These are phyloP conservation scores for Acrobasis repandana DNA, from an alignment of 2,888 invertebrate species.

Conservation along the genomic window DNA sequence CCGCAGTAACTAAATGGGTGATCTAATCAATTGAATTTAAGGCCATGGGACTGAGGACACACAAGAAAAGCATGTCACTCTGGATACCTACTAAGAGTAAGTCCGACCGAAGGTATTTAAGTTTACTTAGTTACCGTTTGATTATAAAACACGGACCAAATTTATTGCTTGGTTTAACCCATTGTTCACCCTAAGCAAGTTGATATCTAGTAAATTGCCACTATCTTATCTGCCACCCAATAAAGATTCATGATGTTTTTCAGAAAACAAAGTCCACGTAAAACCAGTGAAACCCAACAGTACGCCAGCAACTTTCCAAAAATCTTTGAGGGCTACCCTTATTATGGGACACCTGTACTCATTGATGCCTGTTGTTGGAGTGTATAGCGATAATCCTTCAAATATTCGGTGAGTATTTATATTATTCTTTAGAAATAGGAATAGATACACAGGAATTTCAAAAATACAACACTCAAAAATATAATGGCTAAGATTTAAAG, in stretches of 20 bases:
- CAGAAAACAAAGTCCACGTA: conserved; percentile 61
- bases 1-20: conserved; percentile 25
- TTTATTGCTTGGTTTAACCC: no score
- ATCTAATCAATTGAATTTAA: conserved; percentile 4
- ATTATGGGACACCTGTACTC: conserved; percentile 65
- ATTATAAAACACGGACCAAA: no score
- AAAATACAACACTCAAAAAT: no score
- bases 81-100: conserved; percentile 44
- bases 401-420: conserved; percentile 51
- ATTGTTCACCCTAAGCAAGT: no score
- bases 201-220: no score
- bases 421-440: no score
- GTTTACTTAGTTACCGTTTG: no score
- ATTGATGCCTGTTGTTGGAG: conserved; percentile 59
- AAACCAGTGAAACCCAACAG: conserved; percentile 39
- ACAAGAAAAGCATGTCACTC: conserved; percentile 40
- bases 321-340: conserved; percentile 52
- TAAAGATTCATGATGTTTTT: conserved; percentile 30
- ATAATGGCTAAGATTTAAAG: no score
- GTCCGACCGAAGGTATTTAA: no score
- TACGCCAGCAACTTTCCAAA: conserved; percentile 52
- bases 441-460: no score
- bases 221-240: no score
- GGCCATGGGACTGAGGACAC: conserved; percentile 43
- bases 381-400: conserved; percentile 46